These are phyloP conservation scores for Pecten maximus DNA, from an alignment of 2,888 invertebrate species.

Conservation along the genomic window DNA sequence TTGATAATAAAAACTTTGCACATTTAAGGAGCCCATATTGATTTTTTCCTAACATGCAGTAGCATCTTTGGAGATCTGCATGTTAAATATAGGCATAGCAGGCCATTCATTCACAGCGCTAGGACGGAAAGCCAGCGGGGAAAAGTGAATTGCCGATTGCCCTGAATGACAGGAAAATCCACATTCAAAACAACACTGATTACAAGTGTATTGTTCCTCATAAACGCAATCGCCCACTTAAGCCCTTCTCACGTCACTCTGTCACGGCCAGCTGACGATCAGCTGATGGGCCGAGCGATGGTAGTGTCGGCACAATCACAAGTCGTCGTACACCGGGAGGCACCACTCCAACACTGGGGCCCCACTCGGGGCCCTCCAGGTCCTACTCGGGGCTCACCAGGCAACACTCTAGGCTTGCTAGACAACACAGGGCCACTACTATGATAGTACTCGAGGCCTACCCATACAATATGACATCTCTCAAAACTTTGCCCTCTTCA, in stretches of 20 bases:
- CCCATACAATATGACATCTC: slow-evolving; percentile 30
- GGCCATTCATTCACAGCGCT: slow-evolving; percentile 30
- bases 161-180: slow-evolving; percentile 37
- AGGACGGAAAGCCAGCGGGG: slow-evolving; percentile 33
- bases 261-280: slow-evolving; percentile 39
- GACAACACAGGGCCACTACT: background rate
- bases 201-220: slow-evolving; percentile 38
- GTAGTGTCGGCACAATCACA: slow-evolving; percentile 22
- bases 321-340: slow-evolving; percentile 18
- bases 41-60: slow-evolving; percentile 26
- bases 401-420: slow-evolving; percentile 10
- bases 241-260: slow-evolving; percentile 36
- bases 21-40: slow-evolving; percentile 26
- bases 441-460: background rate
- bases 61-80: slow-evolving; percentile 29
- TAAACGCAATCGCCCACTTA: slow-evolving; percentile 38
- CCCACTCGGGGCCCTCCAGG: slow-evolving; percentile 14
- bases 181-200: slow-evolving; percentile 29
- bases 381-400: background rate
- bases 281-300: slow-evolving; percentile 35
- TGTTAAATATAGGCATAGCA: slow-evolving; percentile 24
- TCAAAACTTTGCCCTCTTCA: slow-evolving; percentile 27
- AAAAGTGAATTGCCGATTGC: slow-evolving; percentile 36
- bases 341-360: slow-evolving; percentile 2
- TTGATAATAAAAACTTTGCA: slow-evolving; percentile 35